Percentiles rank a stretch among this genome's conserved stretches.
Conservation (phyloP, 2,113 vertebrate genomes). For the Platysteira castanea region DNA sequence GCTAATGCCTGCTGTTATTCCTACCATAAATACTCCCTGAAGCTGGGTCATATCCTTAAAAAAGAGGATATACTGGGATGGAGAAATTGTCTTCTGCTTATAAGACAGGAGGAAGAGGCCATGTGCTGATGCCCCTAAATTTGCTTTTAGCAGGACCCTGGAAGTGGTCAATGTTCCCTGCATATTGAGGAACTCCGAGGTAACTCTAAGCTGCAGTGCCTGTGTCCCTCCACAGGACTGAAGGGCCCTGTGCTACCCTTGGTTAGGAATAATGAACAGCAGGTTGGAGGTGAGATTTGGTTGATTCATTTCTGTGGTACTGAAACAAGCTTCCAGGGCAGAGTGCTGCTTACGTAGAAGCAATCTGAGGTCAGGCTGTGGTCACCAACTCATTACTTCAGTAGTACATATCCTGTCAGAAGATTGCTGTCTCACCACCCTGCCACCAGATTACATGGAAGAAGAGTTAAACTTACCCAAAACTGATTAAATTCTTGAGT, state of each 20-base stretch:
- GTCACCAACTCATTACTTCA: not conserved
- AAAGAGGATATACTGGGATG: not conserved
- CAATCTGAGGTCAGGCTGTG: not conserved
- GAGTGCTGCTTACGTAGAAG: not conserved
- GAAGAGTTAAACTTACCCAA: not conserved
- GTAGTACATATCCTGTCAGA: not conserved
- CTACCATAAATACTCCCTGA: not conserved
- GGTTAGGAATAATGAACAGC: not conserved
- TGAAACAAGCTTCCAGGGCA: not conserved
- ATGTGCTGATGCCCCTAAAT: fast-evolving
- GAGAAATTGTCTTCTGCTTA: not conserved
- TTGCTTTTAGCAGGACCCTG: not conserved
- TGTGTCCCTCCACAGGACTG: fast-evolving
- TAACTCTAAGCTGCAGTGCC: not conserved
- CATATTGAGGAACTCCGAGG: fast-evolving
- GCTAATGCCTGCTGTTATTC: not conserved
- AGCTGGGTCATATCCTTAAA: not conserved
- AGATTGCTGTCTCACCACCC: not conserved
- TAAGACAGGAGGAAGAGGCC: not conserved
- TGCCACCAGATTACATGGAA: not conserved
- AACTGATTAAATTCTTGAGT: constrained; percentile 13
- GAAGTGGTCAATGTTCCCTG: fast-evolving
- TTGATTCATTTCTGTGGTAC: not conserved
- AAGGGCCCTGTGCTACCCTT: not conserved
- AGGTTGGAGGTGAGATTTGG: not conserved